Evolutionary conservation across 64 coral and sea anemone species (phyloP).

Genomic region (Stylophora pistillata): DNA sequence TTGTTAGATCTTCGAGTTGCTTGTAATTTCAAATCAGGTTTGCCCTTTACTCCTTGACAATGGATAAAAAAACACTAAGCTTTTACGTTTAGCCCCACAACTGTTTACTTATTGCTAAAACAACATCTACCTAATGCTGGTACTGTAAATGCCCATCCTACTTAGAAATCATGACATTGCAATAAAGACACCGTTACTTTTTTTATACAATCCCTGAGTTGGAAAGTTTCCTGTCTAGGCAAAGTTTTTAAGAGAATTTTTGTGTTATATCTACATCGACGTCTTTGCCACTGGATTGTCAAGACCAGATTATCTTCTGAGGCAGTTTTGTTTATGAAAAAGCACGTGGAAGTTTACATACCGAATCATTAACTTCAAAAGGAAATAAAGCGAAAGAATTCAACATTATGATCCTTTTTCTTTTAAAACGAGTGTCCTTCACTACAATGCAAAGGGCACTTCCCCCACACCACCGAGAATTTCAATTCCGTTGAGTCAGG

Average conservation of each 20-base stretch:
- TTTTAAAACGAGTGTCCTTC: neutral
- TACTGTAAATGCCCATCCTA: neutral
- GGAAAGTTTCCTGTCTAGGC: neutral
- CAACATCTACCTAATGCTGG: too few species aligned
- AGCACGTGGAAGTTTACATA: constrained; percentile 16
- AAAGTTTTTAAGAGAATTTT: neutral
- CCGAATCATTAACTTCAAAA: neutral
- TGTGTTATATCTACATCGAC: neutral
- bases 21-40: too few species aligned
- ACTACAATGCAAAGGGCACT: neutral
- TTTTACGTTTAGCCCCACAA: too few species aligned
- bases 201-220: too few species aligned
- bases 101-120: too few species aligned
- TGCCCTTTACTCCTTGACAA: too few species aligned
- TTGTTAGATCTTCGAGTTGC: too few species aligned
- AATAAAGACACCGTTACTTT: too few species aligned
- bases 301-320: neutral
- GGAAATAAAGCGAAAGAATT: neutral
- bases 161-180: neutral
- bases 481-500: neutral
- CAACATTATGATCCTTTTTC: neutral
- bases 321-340: neutral
- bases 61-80: too few species aligned
- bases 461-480: neutral
- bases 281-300: neutral